Base-by-base conservation (phyloP, 2,113 vertebrate genomes). In the Nycticryphes semicollaris region DNA sequence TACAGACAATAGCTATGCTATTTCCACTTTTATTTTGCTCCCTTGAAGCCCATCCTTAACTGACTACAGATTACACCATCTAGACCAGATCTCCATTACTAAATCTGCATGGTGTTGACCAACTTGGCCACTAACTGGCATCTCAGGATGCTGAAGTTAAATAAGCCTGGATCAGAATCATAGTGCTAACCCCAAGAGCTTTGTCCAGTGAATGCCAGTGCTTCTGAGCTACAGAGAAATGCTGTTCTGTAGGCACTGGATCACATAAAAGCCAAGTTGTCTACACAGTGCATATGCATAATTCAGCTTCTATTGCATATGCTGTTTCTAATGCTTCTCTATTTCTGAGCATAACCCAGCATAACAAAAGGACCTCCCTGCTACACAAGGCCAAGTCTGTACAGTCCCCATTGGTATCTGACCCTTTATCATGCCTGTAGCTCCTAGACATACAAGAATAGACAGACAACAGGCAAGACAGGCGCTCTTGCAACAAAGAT, bases 231-330 rank as follows among this genome's bases (percentile, higher is more conserved):
- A 31, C 3, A 53, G 3, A 68, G n/a, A 24, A 48, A 41, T 22
- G 8, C 43, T 16, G 6, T 25, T 30, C 17, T 45, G 30, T 14
- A 41, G 14, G 22, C n/a, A 17, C 3, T 5, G 13, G 14, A 59
- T 47, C 30, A 35, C 15, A 2, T 33, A 27, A n/a, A 3, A 53
- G 24, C 21, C 7, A 41, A 17, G 14, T 5, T 43, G 25, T 12
- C 57, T 27, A 30, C 14, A 14, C 5, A 3, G 41, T 21, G 11
- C 19, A 54, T 75, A 14, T 7, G 3, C 1, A 0, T 9, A 27
- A 6, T 20, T 57, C 21, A 43, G 43, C 35, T 82, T 43, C 27
- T 53, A 37, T 17, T 18, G 9, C 35, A 20, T 7, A 50, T 1
- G 3, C 14, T 8, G 31, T 21, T 60, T 39, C 33, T 43, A 67